Evolutionary conservation across 2,797 vertebrate species (phyloP), one percentile per base, ranked within the genome.

Genomic region (Phalanger gymnotis): DNA sequence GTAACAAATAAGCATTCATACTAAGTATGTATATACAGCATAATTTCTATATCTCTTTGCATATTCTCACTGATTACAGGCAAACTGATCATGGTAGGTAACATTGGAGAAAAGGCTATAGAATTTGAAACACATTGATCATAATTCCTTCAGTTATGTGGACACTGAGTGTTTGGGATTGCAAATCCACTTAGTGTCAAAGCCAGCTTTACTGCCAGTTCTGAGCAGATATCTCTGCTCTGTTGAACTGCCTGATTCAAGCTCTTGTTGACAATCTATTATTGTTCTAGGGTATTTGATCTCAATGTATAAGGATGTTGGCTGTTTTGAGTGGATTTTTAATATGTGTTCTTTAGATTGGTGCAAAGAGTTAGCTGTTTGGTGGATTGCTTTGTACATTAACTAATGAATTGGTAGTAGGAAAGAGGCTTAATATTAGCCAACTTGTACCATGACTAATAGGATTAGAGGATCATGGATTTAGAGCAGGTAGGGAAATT

Each of bases 1-100:
- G 73, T 97, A 96, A 91, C 91, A 97, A 95, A 95, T 52, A 91
- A 97, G 93, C 91, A 51, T 4, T 52, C 89, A 92, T 97, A 98
- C 95, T 96, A 97, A 97, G 95, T 53, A 2, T 31, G 19, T 92
- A 47, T 87, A 28, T 22, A 1, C 34, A 90, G 57, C 53, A 12
- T 93, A 53, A 93, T 54, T 3, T 25, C 22, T 87, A 55, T 95
- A 0, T 96, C 94, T 94, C 61, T n/a, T 93, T 66, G 96, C 97
- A 94, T 13, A 40, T 56, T 90, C 0, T 22, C 22, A 1, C 14
- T 94, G 54, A 91, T 93, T 57, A 95, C 94, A 92, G 0, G 57
- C 90, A 96, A 95, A 91, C 93, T 97, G 92, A 94, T 91, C 52
- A 96, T 93, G 93, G 54, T 90, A 9, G 81, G 22, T 66, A 95